Base-by-base conservation (phyloP, 1,140 invertebrate species). In the Halotydeus destructor region DNA sequence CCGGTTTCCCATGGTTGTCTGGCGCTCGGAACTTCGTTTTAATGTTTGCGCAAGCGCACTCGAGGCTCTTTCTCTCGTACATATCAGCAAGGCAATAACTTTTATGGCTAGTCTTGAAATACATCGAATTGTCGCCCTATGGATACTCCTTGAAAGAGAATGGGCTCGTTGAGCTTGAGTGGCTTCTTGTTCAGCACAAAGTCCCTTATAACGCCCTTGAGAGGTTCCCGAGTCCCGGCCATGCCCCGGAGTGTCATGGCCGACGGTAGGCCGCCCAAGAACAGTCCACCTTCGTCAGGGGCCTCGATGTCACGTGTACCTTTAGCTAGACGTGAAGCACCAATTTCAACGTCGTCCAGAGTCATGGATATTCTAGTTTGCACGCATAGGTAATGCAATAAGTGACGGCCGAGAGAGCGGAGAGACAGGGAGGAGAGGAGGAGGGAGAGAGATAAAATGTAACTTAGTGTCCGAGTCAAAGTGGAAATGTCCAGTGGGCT, bases 161-260 rank as follows among this genome's bases (percentile, higher is more conserved):
- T 52, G 4, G 70, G 70, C 28, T 71, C 58, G 45, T 73, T 70
- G 42, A 82, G 72, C 44, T 64, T 65, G 4, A 79, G 38, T 9
- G 76, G 51, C 48, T 70, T 64, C 48, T 79, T 71, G 54, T 81
- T 77, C 45, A 83, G 72, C 41, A 80, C 71, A 14, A 76, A 68
- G 61, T 88, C 77, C 49, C 72, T 73, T 18, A 88, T 74, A 5
- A 76, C 73, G 23, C 82, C 82, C 41, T 67, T 64, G 5, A 77
- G 58, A 35, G 65, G 64, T 32, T 59, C 51, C 18, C 54, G 61
- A 0, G 67, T 69, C 0, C 64, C 60, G 3, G 68, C 63, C 55
- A 69, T 64, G 25, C 64, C 64, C 6, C 62, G 61, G 30, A 64
- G 61, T 39, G 65, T 63, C 11, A 69, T 63, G 11, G 44, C 36